These are phyloP conservation scores for Antrozous pallidus DNA, from an alignment of 2,797 vertebrate species.

Conservation along the genomic window DNA sequence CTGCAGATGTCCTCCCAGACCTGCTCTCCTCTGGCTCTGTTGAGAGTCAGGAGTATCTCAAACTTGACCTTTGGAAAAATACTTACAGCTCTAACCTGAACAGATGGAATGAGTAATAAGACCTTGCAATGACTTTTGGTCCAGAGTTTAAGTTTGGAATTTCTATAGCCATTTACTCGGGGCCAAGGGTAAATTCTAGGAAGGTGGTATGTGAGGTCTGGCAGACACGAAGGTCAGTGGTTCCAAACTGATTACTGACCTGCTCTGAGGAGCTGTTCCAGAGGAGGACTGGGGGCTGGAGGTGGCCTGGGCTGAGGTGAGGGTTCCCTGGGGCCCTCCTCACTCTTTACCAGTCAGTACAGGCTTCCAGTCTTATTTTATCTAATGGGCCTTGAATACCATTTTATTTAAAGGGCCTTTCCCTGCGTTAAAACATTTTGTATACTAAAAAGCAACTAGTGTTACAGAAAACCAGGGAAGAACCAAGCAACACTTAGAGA, in stretches of 20 bases:
- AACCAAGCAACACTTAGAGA: too few relatives aligned
- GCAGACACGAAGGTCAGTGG: background rate
- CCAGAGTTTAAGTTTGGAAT: background rate
- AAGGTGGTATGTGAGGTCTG: background rate
- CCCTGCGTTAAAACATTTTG: background rate
- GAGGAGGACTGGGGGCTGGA: background rate
- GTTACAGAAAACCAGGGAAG: too few relatives aligned
- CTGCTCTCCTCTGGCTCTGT: background rate
- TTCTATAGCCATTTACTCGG: background rate
- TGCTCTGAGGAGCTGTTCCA: background rate
- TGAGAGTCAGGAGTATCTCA: background rate
- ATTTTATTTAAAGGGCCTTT: background rate
- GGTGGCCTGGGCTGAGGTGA: background rate
- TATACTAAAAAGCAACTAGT: background rate
- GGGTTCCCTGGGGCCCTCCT: background rate
- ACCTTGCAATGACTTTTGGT: background rate
- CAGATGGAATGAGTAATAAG: background rate
- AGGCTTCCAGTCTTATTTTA: background rate
- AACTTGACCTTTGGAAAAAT: constrained; percentile 47
- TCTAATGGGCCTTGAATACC: background rate
- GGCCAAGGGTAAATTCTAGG: background rate
- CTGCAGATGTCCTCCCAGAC: rapidly evolving
- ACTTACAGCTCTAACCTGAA: background rate
- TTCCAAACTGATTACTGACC: background rate
- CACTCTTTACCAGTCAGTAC: background rate